Conservation (phyloP, 2,113 vertebrate species). For the Sterna hirundo region DNA sequence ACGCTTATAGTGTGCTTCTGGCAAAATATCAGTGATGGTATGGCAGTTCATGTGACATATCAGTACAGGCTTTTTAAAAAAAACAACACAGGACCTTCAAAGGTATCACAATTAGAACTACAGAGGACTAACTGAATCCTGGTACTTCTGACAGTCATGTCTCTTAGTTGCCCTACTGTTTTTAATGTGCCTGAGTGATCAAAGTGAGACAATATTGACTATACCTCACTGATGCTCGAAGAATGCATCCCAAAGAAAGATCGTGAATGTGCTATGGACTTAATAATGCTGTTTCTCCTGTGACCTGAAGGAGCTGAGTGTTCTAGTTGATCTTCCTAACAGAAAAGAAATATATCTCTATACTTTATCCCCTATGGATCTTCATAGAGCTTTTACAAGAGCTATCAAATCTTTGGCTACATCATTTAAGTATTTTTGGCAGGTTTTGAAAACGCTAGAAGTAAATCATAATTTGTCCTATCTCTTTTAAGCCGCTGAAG, state of each 20-base stretch:
- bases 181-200: background rate
- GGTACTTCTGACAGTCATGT: background rate
- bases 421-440: background rate
- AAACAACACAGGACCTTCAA: background rate
- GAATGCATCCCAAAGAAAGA: background rate
- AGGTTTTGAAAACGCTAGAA: background rate
- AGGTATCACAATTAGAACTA: background rate
- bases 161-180: background rate
- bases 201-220: background rate
- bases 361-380: no score
- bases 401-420: background rate
- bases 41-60: background rate
- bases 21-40: background rate
- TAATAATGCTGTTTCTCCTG: background rate
- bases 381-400: background rate
- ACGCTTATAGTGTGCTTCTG: background rate
- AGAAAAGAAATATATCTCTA: background rate
- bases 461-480: background rate
- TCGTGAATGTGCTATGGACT: background rate
- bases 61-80: background rate
- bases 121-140: background rate
- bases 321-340: background rate
- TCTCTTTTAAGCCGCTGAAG: background rate
- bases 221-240: background rate
- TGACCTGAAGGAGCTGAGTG: background rate